Base-by-base conservation (phyloP, 2,888 invertebrate genomes). In the Scotopteryx bipunctaria region DNA sequence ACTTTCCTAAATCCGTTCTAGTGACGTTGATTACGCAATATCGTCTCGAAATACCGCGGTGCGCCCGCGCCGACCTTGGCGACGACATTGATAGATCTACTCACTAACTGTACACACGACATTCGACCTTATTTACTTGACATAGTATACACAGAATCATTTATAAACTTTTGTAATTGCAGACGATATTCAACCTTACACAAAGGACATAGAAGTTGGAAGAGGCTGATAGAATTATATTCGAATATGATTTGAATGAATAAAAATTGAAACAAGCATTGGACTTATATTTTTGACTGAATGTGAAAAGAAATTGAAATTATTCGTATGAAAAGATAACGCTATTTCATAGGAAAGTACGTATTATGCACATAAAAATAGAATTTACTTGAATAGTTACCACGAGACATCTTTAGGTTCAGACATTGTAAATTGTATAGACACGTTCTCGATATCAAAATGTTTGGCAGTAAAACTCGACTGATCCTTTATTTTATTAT, bases 51-150 rank as follows among this genome's bases (percentile, higher is more conserved):
- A 83, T 67, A 63, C 61, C 40, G 57, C 64, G 61, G 59, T 64
- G 70, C 66, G 70, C 69, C 69, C 67, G 66, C 65, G 70, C 37
- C 70, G 84, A 80, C 86, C 86, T 86, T 86, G 85, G 69, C 76
- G 81, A 79, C 79, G 78, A 72, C 81, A 75, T 73, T 78, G 83
- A 81, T 78, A 73, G 80, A 86, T 84, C 63, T 71, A 57, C 61
- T 43, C 38, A 54, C 51, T 43, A 51, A 38, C 56, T 25, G n/a
- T 9, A n/a, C 23, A 46, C 41, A 17, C 46, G 31, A 52, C 25
- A 37, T 11, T 42, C 17, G 15, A 52, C 42, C 52, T 52, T 42
- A 37, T 46, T 42, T 19, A 5, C 27, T 33, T 32, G 25, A 37
- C 23, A 29, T 45, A 35, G 8, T 17, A 27, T 9, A 27, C 27